Evolutionary conservation across 2,888 invertebrate species (phyloP), one percentile per base, ranked within the genome.

Genomic region (Megalurothrips usitatus): DNA sequence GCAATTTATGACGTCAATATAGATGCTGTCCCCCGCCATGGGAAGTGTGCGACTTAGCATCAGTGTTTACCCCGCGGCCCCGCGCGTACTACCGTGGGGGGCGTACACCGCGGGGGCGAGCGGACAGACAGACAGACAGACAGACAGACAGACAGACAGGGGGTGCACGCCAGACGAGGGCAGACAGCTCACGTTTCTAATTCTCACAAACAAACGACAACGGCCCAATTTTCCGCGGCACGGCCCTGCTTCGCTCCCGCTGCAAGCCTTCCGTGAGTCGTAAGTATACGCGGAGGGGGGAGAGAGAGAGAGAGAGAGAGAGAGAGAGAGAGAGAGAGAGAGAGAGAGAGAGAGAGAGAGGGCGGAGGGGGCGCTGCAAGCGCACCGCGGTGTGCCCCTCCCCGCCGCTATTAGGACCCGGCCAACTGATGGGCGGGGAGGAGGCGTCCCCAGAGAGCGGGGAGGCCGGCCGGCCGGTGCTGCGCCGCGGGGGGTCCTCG

Each of bases 1-100:
- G 26, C 23, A 12, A 75, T 75, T 75, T 75, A 75, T 75, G 68
- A 26, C 68, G 68, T 26, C 68, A 75, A 75, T 75, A 75, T 75
- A 26, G 68, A 58, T 17, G 14, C 52, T 19, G 1, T 52, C 10
- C 52, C 52, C 12, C 14, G 6, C 58, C 14, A 12, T 17, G 34
- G 34, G 34, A 43, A 43, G 34, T 43, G 34, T 43, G 19, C 58
- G 58, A 17, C 19, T 58, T 58, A 17, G 58, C 19, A 58, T 58
- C 58, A 58, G 11, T 19, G 19, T 58, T 17, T 17, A 19, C 58
- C 14, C 14, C 58, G 58, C 14, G 19, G 58, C 14, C 58, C n/a
- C n/a, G n/a, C n/a, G n/a, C n/a, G n/a, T n/a, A n/a, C n/a, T n/a
- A n/a, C n/a, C n/a, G n/a, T n/a, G n/a, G n/a, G n/a, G n/a, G n/a